Base-by-base conservation (phyloP, 2,888 invertebrate species). In the Amphipoea oculea region DNA sequence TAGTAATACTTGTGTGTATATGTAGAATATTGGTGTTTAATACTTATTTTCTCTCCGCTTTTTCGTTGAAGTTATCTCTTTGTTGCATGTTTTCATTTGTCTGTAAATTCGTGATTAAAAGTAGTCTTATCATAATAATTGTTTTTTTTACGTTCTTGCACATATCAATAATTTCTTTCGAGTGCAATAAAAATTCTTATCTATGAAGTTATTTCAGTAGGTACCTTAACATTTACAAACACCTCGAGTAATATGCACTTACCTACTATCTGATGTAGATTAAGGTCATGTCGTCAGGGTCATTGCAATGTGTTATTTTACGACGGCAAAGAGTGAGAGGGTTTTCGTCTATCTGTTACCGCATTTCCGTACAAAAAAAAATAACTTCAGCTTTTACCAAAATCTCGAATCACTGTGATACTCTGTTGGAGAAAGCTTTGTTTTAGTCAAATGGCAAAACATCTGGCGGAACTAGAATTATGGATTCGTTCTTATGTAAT, bases 241-340 rank as follows among this genome's bases (percentile, higher is more conserved):
- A 45, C 69, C n/a, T 76, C 66, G 5, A 36, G 45, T 51, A 42
- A 42, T 29, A 20, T n/a, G 54, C 65, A 48, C 54, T 29, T 72
- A 60, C 65, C 14, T 6, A 63, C 48, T 68, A 67, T 74, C 72
- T 51, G 68, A 85, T 82, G 86, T 79, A 76, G 85, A 83, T 83
- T 83, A 83, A 85, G 83, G 80, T 70, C 76, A 73, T 57, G 57
- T 63, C 68, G 51, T 75, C 83, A 86, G 66, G 80, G 86, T 80
- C 83, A 79, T 57, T 29, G 51, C 14, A 68, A 63, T 83, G 63
- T 72, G 29, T 66, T 73, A 40, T 69, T 80, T 75, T 36, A 86
- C n/a, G 12, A 62, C 65, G 9, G 20, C 20, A 65, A 69, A 29
- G 36, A 40, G 63, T 65, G 42, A 67, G 42, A 66, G n/a, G 20